Evolutionary conservation across 2,797 vertebrate species (phyloP).

Genomic region (Luscinia megarhynchos): DNA sequence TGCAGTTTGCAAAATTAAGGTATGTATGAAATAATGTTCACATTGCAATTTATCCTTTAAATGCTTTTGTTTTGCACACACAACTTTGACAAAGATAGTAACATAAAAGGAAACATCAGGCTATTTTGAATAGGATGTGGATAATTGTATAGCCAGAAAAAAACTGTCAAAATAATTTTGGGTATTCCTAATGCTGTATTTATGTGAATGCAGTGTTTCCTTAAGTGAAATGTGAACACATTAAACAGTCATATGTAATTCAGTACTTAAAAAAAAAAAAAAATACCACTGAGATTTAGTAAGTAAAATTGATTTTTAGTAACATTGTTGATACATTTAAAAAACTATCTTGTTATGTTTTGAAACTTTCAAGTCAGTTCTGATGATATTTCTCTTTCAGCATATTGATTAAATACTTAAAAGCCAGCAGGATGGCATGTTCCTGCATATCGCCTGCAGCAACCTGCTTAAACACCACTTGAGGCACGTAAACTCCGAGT

Average conservation of each 20-base stretch:
- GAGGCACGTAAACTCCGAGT: slow-evolving; percentile 5
- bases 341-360: background rate
- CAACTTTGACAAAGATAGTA: background rate
- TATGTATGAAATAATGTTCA: background rate
- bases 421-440: slow-evolving; percentile 31
- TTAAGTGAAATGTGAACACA: background rate
- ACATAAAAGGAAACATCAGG: background rate
- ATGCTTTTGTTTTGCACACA: background rate
- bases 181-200: background rate
- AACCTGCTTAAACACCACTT: slow-evolving; percentile 43
- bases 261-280: background rate
- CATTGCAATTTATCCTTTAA: background rate
- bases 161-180: background rate
- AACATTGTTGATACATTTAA: background rate
- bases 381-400: slow-evolving; percentile 48
- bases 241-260: background rate
- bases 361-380: slow-evolving; percentile 28
- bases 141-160: background rate
- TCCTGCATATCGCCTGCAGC: slow-evolving; percentile 55
- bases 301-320: background rate
- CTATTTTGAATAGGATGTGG: background rate
- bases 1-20: background rate
- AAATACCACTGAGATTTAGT: background rate
- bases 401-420: slow-evolving; percentile 64
- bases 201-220: background rate